phyloP scores from a whole-genome alignment of 2,797 vertebrate genomes.

The Delichon dasypus region DNA sequence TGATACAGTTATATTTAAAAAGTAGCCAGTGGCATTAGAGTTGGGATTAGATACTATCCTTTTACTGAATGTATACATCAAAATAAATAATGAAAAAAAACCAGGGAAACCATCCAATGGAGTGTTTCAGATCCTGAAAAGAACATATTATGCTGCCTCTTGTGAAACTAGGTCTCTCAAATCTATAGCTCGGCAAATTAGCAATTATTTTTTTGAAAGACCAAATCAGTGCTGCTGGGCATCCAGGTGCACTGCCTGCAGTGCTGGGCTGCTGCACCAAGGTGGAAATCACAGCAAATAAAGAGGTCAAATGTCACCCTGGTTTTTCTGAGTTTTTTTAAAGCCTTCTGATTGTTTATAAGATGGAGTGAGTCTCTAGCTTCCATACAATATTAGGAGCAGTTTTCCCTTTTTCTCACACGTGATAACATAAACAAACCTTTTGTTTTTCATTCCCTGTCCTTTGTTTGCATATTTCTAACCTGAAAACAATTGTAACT shows the following conservation, averaged over 20 bases:
- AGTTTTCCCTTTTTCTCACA: too few relatives aligned
- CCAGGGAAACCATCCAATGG: background rate
- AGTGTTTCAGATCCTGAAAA: background rate
- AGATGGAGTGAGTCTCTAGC: too few relatives aligned
- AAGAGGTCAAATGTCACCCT: background rate
- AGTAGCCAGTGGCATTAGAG: background rate
- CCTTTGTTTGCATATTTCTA: too few relatives aligned
- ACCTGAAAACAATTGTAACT: too few relatives aligned
- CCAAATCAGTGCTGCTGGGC: background rate
- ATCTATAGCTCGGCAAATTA: background rate
- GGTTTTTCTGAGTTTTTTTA: too few relatives aligned
- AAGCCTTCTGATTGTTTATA: too few relatives aligned
- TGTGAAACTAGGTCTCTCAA: background rate
- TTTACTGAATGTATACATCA: background rate
- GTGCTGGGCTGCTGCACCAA: background rate
- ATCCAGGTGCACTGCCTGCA: background rate
- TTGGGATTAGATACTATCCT: background rate
- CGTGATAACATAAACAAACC: too few relatives aligned
- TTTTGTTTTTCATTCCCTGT: too few relatives aligned
- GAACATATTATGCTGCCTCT: background rate
- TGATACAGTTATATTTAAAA: background rate
- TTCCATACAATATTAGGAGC: too few relatives aligned
- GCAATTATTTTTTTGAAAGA: background rate
- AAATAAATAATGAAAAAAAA: background rate
- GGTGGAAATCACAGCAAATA: background rate